phyloP scores from a whole-genome alignment of 2,888 invertebrate species.

The Geophilus truncorum region DNA sequence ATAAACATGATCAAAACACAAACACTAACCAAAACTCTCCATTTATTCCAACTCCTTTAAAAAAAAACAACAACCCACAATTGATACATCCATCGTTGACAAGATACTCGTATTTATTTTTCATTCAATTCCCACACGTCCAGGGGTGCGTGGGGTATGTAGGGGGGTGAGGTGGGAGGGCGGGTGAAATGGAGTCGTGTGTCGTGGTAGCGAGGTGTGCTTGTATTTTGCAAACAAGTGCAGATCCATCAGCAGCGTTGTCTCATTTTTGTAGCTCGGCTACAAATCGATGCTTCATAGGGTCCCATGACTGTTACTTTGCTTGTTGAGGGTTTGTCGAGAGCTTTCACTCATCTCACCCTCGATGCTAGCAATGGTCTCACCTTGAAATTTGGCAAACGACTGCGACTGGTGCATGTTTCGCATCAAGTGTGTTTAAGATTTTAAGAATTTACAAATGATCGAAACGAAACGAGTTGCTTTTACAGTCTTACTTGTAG shows the following conservation, averaged over 20 bases:
- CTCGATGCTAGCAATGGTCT: neutral
- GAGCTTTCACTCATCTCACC: neutral
- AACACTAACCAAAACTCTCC: neutral
- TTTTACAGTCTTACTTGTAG: no score
- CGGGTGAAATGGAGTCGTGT: neutral
- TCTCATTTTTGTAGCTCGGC: neutral
- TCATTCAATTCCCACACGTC: neutral
- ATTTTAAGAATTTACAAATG: neutral
- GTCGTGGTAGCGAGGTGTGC: neutral
- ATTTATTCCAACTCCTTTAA: neutral
- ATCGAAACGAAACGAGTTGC: no score
- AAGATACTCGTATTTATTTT: neutral
- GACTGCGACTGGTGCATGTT: no score
- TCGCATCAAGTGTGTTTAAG: no score
- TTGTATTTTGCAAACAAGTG: neutral
- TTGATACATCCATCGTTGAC: neutral
- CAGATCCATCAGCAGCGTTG: neutral
- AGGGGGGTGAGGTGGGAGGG: neutral
- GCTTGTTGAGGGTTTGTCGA: neutral
- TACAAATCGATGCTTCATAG: neutral
- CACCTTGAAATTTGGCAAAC: neutral
- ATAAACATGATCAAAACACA: no score
- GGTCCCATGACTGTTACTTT: neutral
- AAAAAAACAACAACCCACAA: neutral
- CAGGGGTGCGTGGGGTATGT: neutral